Conservation (phyloP, 1,140 invertebrate species). For the Diorhabda elongata region DNA sequence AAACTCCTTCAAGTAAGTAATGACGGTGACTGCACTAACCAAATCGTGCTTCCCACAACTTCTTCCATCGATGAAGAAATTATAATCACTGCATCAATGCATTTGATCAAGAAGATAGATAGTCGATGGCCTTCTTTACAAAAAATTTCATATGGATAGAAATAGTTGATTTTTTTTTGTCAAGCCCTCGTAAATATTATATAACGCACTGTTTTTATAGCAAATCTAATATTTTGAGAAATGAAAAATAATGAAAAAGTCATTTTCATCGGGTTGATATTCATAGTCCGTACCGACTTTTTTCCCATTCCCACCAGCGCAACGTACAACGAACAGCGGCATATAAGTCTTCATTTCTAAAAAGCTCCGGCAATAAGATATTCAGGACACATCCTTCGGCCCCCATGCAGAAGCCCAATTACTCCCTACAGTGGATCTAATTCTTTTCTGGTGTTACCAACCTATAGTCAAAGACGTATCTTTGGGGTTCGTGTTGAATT, state of each 20-base stretch:
- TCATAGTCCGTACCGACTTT: neutral
- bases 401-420: conserved; percentile 18
- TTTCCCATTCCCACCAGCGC: neutral
- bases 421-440: conserved; percentile 16
- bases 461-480: conserved; percentile 2
- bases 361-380: conserved; percentile 13
- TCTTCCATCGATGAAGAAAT: too few species aligned
- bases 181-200: too few species aligned
- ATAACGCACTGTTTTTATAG: too few species aligned
- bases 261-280: neutral
- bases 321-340: neutral
- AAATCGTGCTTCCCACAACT: too few species aligned
- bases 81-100: too few species aligned
- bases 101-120: too few species aligned
- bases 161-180: too few species aligned
- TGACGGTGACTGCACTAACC: too few species aligned
- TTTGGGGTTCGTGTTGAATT: neutral
- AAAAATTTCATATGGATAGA: too few species aligned
- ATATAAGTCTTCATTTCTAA: conserved; percentile 27
- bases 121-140: too few species aligned
- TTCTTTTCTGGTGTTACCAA: conserved; percentile 18
- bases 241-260: neutral
- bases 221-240: too few species aligned
- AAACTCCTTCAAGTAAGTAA: too few species aligned
- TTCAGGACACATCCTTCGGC: conserved; percentile 18